Evolutionary conservation across 2,113 vertebrate species (phyloP), one percentile per base, ranked within the genome.

Genomic region (Catharus fuscescens): DNA sequence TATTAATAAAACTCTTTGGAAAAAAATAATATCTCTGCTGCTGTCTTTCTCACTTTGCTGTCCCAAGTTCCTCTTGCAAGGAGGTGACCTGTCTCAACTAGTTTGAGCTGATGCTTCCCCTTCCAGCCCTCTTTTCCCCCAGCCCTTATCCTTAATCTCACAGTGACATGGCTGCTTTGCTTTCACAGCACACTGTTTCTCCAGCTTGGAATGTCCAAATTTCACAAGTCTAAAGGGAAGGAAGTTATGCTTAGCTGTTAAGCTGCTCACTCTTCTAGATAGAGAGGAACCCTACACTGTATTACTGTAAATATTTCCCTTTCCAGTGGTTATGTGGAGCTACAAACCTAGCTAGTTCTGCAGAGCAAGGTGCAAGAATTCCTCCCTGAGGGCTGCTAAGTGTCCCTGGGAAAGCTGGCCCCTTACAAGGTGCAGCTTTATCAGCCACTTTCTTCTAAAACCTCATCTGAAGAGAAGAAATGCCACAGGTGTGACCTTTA

Each of bases 1-100:
- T 93, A 66, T 80, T 96, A 98, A 98, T 98, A 97, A 97, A 98
- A 86, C 28, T 67, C 60, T 97, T 96, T 80, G 56, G 56, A 8
- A 40, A 59, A 94, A 94, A 64, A 25, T n/a, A 7, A 0, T 10
- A 34, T 73, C 10, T 83, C 23, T 61, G 32, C 50, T 94, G 74
- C 76, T 38, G 7, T 71, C 26, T 70, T 70, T 61, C 44, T 80
- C 52, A 23, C 60, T 70, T 77, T 2, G 5, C 18, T 80, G 3
- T 60, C 25, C 1, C 4, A 28, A 7, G 87, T 31, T 76, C 20
- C 47, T 61, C 12, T 26, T 25, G 40, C 25, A 42, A 53, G 20
- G 6, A 59, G 14, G 28, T 44, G 26, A 72, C 38, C 32, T 64
- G 15, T 59, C 57, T 67, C 26, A n/a, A 5, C 7, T 29, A 19